These are phyloP conservation scores for Strix uralensis DNA, from an alignment of 2,113 vertebrate genomes.

Conservation along the genomic window DNA sequence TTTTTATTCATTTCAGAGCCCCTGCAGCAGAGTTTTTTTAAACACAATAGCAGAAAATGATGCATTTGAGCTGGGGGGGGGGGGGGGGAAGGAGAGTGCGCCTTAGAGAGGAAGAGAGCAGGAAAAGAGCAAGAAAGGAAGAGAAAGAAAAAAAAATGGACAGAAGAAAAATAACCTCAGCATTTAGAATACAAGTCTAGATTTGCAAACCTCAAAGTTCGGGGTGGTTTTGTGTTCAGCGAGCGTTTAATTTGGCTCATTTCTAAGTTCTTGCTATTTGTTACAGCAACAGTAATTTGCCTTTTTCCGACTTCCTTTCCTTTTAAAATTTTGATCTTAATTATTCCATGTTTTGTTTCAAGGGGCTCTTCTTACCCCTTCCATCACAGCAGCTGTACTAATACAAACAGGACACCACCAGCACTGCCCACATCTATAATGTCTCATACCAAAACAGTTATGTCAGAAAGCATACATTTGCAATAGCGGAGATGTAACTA, in stretches of 20 bases:
- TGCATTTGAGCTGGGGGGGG: conserved; percentile 51
- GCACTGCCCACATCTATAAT: background rate
- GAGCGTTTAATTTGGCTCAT: background rate
- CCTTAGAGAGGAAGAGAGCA: background rate
- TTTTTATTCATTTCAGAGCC: conserved; percentile 81
- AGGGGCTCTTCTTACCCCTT: background rate
- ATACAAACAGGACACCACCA: background rate
- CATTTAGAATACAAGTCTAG: background rate
- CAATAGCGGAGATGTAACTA: background rate
- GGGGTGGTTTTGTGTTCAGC: background rate
- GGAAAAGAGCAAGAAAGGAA: background rate
- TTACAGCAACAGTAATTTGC: background rate
- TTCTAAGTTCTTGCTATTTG: background rate
- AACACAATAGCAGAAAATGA: conserved; percentile 78
- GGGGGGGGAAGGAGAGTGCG: background rate
- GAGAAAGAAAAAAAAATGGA: background rate
- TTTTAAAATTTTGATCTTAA: background rate
- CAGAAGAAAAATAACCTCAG: background rate
- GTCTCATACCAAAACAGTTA: background rate
- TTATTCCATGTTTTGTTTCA: background rate
- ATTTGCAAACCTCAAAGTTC: background rate
- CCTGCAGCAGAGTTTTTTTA: conserved; percentile 77
- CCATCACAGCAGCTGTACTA: background rate
- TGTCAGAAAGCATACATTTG: background rate
- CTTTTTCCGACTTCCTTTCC: rapidly evolving